A percentile compares a stretch with the other conserved stretches of the same genome.
Conservation (phyloP, 2,113 vertebrate species). For the Oreochromis niloticus region DNA sequence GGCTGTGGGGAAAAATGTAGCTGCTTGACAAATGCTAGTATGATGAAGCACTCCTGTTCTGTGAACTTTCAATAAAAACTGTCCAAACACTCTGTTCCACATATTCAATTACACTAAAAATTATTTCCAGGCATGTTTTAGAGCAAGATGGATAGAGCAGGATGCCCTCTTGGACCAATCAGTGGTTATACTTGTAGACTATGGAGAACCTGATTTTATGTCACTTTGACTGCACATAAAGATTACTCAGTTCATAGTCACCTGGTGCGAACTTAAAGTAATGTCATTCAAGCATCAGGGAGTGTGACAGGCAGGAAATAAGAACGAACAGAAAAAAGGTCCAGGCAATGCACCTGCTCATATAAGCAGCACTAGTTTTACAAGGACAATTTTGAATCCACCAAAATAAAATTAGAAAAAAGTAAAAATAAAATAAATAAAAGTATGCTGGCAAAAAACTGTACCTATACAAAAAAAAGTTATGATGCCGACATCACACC, state of each 20-base stretch:
- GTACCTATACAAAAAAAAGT: not conserved
- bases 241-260: not conserved
- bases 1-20: not conserved
- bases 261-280: not conserved
- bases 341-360: not conserved
- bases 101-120: not conserved
- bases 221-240: not conserved
- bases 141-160: not conserved
- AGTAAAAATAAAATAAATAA: not conserved
- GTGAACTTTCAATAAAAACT: not conserved
- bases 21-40: not conserved
- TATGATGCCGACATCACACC: not conserved
- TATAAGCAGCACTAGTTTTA: not conserved
- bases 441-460: fast-evolving
- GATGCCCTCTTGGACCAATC: not conserved
- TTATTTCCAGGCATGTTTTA: not conserved
- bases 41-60: not conserved
- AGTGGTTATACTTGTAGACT: not conserved
- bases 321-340: not conserved
- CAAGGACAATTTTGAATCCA: not conserved
- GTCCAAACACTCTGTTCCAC: not conserved
- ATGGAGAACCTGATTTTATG: not conserved
- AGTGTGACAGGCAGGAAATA: not conserved
- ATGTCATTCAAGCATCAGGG: not conserved
- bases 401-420: not conserved